A percentile compares a stretch with the other conserved stretches of the same genome.
These are phyloP conservation scores for Rachycentron canadum DNA, from an alignment of 2,797 vertebrate genomes.

Conservation along the genomic window DNA sequence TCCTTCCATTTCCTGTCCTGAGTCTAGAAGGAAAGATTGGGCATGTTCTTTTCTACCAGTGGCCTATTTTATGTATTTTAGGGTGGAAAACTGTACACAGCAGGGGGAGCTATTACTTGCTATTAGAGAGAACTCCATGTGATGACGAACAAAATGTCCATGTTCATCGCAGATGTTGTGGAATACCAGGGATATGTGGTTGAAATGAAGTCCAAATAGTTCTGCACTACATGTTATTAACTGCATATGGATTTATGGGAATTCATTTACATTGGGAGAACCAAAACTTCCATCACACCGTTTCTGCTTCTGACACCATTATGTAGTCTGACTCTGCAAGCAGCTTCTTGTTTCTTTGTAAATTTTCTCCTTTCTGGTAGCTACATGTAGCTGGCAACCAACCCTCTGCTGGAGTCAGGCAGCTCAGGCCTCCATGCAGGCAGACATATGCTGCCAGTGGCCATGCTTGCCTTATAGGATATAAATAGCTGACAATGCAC, in stretches of 20 bases:
- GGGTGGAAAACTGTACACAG: constrained; percentile 67
- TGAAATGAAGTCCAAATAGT: not conserved
- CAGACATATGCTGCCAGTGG: constrained; percentile 80
- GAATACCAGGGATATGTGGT: not conserved
- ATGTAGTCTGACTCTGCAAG: constrained; percentile 5
- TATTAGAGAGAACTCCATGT: constrained; percentile 32
- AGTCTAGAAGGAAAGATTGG: constrained; percentile 40
- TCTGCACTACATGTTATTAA: not conserved
- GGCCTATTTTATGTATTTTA: constrained; percentile 50
- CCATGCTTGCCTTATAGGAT: constrained; percentile 76
- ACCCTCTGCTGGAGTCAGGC: constrained; percentile 57
- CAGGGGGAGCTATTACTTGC: constrained; percentile 82
- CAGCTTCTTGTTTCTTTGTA: not conserved
- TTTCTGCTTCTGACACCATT: not conserved
- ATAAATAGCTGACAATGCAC: constrained; percentile 85
- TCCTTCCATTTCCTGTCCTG: constrained; percentile 33
- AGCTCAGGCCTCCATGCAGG: constrained; percentile 68
- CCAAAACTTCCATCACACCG: not conserved
- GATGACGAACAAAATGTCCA: constrained; percentile 3
- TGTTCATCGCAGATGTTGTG: not conserved
- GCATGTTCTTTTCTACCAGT: constrained; percentile 31
- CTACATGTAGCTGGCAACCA: constrained; percentile 45
- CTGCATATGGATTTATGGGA: not conserved
- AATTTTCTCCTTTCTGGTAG: constrained; percentile 7
- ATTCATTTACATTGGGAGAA: constrained; percentile 1